Evolutionary conservation across 1,140 invertebrate species (phyloP).

Genomic region (Diabrotica virgifera): DNA sequence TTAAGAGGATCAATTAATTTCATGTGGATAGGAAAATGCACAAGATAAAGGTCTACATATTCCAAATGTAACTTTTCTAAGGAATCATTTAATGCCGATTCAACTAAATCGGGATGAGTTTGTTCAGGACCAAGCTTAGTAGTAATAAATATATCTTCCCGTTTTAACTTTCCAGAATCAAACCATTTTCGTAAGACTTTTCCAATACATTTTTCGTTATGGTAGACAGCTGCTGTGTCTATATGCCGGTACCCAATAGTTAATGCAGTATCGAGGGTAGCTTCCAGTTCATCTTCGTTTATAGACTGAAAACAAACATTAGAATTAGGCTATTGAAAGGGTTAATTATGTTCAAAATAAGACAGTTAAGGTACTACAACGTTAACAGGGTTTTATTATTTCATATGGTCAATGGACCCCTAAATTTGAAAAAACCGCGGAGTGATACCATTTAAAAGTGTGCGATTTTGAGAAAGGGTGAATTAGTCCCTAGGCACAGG

Average conservation of each 20-base stretch:
- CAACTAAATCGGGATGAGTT: constrained; percentile 53
- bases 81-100: constrained; percentile 59
- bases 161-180: constrained; percentile 60
- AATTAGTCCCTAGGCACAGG: too few species aligned
- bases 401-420: too few species aligned
- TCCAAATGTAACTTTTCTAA: constrained; percentile 66
- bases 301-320: constrained; percentile 25
- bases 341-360: too few species aligned
- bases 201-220: constrained; percentile 77
- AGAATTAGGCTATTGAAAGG: too few species aligned
- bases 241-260: constrained; percentile 68
- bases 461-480: too few species aligned
- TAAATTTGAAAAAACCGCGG: too few species aligned
- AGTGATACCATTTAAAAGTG: too few species aligned
- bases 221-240: constrained; percentile 70
- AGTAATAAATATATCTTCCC: constrained; percentile 77
- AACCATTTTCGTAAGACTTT: constrained; percentile 71
- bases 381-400: too few species aligned
- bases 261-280: constrained; percentile 62
- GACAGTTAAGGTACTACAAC: too few species aligned
- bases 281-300: constrained; percentile 61
- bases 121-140: constrained; percentile 64
- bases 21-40: constrained; percentile 74
- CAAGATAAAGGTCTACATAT: constrained; percentile 80
- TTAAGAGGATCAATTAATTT: constrained; percentile 48